Evolutionary conservation across 2,797 vertebrate genomes (phyloP), one percentile per base, ranked within the genome.

Genomic region (Hyperoplus lanceolatus): DNA sequence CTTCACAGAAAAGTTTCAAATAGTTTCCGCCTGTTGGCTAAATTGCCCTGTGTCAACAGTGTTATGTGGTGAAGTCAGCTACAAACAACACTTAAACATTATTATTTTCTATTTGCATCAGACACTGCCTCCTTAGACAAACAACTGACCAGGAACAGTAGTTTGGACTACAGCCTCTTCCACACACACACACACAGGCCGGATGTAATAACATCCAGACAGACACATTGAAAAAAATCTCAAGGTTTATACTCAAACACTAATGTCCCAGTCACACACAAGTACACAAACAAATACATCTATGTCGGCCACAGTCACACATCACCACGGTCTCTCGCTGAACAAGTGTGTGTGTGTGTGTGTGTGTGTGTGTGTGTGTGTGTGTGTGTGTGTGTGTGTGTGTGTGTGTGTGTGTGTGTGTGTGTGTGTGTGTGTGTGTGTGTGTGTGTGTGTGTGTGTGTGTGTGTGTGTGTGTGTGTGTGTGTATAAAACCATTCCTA

Each of bases 11-110:
- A 60, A 59, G 42, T 16, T 55, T 82, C 3, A 61, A 54, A 85
- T 83, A 71, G 51, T 88, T 86, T 88, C 78, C 82, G 21, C 68
- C 77, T 69, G 69, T 75, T 49, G 79, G 72, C 2, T 48, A 64
- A 83, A 83, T 59, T 56, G 70, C 48, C 72, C 61, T 70, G 73
- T 78, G 49, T 71, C 68, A n/a, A 41, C 62, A 38, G 73, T 4
- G 61, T 45, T 53, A 6, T 76, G 82, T 54, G 74, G 70, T 39
- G n/a, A 57, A 69, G 41, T 66, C 65, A 51, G 78, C 51, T 60
- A 61, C 78, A 53, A 56, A 12, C 41, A 58, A 58, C 49, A 36
- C 49, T 54, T 48, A 49, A 29, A 29, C 3, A 29, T 29, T 29
- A 29, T 29, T 29, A 29, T 29, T 3, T 18, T n/a, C 18, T 49